Conservation (phyloP, 2,113 vertebrate genomes). For the Antigone vipio region DNA sequence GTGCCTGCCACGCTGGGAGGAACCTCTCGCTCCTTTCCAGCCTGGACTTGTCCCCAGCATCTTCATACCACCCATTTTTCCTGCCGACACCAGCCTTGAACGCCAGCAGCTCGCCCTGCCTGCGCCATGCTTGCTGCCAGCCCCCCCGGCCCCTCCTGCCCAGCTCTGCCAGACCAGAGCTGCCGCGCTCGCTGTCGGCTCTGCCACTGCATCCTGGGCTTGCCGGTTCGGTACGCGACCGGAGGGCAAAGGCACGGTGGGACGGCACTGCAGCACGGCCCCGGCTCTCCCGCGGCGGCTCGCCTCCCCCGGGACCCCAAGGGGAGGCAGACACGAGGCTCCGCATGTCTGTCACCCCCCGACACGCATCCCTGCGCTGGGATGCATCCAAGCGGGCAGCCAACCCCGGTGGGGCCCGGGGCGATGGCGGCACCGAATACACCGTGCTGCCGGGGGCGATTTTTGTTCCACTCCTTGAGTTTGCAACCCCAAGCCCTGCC, state of each 20-base stretch:
- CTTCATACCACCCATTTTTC: constrained; percentile 59
- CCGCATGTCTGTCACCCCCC: neutral
- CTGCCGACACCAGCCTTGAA: neutral
- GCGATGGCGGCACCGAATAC: accelerated
- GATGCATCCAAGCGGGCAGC: neutral
- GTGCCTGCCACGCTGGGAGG: accelerated
- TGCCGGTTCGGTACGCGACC: accelerated
- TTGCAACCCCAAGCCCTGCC: neutral
- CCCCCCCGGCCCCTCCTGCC: neutral
- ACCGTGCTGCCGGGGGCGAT: accelerated
- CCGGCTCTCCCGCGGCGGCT: neutral
- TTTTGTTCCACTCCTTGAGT: accelerated
- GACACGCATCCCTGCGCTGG: neutral
- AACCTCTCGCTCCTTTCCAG: neutral
- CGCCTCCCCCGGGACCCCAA: neutral
- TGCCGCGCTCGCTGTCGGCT: accelerated
- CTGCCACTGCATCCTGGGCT: neutral
- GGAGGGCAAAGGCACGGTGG: neutral
- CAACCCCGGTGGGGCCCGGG: neutral
- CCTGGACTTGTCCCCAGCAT: constrained; percentile 43
- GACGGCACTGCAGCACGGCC: neutral
- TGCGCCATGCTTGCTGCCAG: accelerated
- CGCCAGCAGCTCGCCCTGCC: neutral
- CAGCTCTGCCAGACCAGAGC: neutral
- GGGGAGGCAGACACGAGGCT: neutral